phyloP scores from a whole-genome alignment of 2,888 invertebrate genomes.

The Ectropis crepuscularia region DNA sequence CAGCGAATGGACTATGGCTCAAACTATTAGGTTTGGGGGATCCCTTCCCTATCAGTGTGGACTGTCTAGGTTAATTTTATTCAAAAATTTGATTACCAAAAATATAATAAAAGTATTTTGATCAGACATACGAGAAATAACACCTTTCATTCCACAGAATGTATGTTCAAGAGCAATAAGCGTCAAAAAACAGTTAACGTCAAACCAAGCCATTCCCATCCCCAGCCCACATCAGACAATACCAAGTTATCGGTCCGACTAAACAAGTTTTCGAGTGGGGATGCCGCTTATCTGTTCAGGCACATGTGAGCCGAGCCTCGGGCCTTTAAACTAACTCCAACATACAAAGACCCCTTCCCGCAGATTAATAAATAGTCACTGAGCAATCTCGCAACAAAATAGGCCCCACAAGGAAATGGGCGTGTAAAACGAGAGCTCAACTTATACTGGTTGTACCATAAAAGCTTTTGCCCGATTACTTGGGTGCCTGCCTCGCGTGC shows the following conservation, averaged over 20 bases:
- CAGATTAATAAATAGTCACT: conserved; percentile 30
- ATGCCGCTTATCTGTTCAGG: conserved; percentile 80
- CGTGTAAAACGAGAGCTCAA: conserved; percentile 66
- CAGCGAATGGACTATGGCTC: too few species aligned
- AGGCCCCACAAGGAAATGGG: conserved; percentile 70
- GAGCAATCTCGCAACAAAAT: conserved; percentile 59
- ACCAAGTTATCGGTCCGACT: conserved; percentile 75
- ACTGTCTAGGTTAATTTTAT: too few species aligned
- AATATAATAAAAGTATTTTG: too few species aligned
- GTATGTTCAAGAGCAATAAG: conserved; percentile 46
- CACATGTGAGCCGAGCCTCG: conserved; percentile 78
- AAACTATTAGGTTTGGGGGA: too few species aligned
- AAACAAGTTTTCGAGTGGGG: conserved; percentile 82
- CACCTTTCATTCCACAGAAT: not conserved
- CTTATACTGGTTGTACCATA: conserved; percentile 62
- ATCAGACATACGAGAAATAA: too few species aligned
- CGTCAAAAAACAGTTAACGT: conserved; percentile 50
- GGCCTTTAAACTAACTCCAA: conserved; percentile 76
- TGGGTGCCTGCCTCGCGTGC: conserved; percentile 79
- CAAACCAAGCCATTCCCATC: conserved; percentile 51
- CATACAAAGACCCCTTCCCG: conserved; percentile 61
- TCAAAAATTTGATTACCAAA: too few species aligned
- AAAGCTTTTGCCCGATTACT: conserved; percentile 83
- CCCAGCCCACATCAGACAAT: conserved; percentile 65
- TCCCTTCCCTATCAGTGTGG: too few species aligned